Evolutionary conservation across 2,113 vertebrate genomes (phyloP), one percentile per base, ranked within the genome.

Genomic region (Pseudopodoces humilis): DNA sequence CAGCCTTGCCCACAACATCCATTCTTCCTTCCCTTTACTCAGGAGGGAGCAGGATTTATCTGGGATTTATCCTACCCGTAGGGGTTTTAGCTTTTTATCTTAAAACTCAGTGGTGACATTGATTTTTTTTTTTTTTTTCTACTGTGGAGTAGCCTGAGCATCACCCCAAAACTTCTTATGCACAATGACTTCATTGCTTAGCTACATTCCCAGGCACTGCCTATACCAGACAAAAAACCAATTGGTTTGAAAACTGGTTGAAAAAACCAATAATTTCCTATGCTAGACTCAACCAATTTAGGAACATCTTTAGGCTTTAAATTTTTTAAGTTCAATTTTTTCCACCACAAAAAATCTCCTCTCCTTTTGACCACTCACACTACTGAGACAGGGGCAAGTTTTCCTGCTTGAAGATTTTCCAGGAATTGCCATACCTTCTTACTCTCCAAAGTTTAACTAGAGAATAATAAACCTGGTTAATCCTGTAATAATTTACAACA

Each of bases 11-110:
- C 70, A 41, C 33, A 53, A 1, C 11, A 23, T 22, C 59, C 30
- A 31, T 9, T 67, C 25, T 33, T 80, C 30, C 0, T 0, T 17
- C 15, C 19, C 7, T 63, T 37, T 8, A 9, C 24, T 19, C 5
- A 13, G 10, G 15, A 37, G 18, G 13, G 11, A 91, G 39, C 12
- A 72, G 60, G 67, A 30, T 83, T 83, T 46, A 16, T 31, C 59
- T 93, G 50, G n/a, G 31, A 49, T 59, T 83, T 55, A 56, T 22
- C 53, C 2, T 31, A 27, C 11, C 21, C 6, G 1, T 35, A 6
- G 5, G 7, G 0, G 2, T 1, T 16, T 59, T n/a, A 81, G 16
- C 14, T 74, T 92, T 77, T 63, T 21, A 31, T 63, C 80, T 63
- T 41, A 10, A 71, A 91, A 52, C 7, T 25, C 28, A 43, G 13